Conservation (phyloP, 2,888 invertebrate genomes). For the Capitulum mitella region DNA sequence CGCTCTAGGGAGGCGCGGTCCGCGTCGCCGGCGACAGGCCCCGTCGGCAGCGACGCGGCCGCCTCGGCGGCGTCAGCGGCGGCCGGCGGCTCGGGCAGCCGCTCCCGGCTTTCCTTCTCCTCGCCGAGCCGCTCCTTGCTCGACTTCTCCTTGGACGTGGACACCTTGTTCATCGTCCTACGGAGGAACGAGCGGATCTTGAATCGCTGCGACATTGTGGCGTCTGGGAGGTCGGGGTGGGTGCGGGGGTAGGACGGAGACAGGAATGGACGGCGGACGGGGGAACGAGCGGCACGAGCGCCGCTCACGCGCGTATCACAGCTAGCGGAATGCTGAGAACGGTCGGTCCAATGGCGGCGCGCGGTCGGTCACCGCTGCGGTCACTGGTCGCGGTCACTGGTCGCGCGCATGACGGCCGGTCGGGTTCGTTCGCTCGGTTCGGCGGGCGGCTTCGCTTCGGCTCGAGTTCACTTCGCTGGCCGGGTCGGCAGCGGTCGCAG, state of each 20-base stretch:
- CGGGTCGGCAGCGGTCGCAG: too few species aligned
- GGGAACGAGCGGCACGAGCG: too few species aligned
- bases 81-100: not conserved
- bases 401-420: not conserved
- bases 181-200: constrained; percentile 16
- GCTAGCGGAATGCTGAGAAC: too few species aligned
- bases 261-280: not conserved
- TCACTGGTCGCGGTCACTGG: not conserved
- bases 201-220: constrained; percentile 21
- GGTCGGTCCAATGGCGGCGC: not conserved
- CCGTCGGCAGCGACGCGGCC: not conserved
- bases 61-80: constrained; percentile 26
- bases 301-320: too few species aligned
- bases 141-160: not conserved
- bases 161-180: constrained; percentile 21
- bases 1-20: constrained; percentile 39
- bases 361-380: not conserved
- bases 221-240: not conserved
- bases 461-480: too few species aligned
- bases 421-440: not conserved
- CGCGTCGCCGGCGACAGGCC: not conserved
- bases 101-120: too few species aligned
- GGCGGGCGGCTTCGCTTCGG: too few species aligned
- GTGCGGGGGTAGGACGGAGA: constrained; percentile 12
- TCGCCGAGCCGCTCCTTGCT: constrained; percentile 12